Evolutionary conservation across 2,888 invertebrate genomes (phyloP).

Genomic region (Campopleginae sp.): DNA sequence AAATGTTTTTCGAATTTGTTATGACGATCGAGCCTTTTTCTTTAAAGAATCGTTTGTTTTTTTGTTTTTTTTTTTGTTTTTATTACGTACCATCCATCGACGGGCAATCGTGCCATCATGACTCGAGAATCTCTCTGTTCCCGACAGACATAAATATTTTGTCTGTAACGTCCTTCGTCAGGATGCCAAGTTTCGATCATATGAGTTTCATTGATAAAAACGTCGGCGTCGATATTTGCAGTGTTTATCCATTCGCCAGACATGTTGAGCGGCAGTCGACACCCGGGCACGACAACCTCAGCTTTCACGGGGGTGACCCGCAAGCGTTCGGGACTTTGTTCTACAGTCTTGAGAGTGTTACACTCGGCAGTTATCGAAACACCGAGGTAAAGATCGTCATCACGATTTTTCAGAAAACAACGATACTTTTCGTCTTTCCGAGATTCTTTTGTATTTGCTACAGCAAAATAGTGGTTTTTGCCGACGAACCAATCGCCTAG

Average conservation of each 20-base stretch:
- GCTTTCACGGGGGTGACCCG: constrained; percentile 94
- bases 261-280: constrained; percentile 96
- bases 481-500: constrained; percentile 98
- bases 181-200: constrained; percentile 98
- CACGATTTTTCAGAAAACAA: constrained; percentile 97
- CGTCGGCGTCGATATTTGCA: constrained; percentile 97
- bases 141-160: constrained; percentile 97
- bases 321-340: constrained; percentile 96
- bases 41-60: not conserved
- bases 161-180: constrained; percentile 94
- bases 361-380: constrained; percentile 98
- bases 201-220: constrained; percentile 97
- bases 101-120: constrained; percentile 98
- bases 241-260: constrained; percentile 98
- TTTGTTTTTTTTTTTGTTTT: not conserved
- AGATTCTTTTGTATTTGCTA: constrained; percentile 98
- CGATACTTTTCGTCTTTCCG: constrained; percentile 97
- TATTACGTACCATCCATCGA: constrained; percentile 93
- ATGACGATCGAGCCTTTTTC: not conserved
- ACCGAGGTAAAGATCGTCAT: constrained; percentile 96
- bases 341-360: constrained; percentile 95
- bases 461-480: constrained; percentile 98
- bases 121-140: constrained; percentile 95
- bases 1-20: not conserved
- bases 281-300: constrained; percentile 95